Conservation (phyloP, 2,888 invertebrate genomes). For the Pachliopta kotzebuea region DNA sequence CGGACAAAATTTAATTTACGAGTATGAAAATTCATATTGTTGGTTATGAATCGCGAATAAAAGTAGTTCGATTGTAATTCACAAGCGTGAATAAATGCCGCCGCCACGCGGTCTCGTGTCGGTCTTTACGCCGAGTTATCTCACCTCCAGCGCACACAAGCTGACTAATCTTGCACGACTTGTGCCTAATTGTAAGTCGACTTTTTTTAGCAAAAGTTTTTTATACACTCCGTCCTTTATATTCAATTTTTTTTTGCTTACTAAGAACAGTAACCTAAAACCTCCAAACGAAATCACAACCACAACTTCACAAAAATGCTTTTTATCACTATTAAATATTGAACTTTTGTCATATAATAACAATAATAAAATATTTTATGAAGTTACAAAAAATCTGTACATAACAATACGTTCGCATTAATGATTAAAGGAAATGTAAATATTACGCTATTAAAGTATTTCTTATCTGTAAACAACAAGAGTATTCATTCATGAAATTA, state of each 20-base stretch:
- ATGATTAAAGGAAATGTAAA: not conserved
- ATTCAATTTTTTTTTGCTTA: not conserved
- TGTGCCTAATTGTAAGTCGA: constrained; percentile 7
- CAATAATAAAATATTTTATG: no score
- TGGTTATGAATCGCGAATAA: constrained; percentile 16
- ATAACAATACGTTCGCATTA: constrained; percentile 4
- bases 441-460: constrained; percentile 1
- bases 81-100: constrained; percentile 39
- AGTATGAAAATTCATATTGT: constrained; percentile 4
- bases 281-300: not conserved
- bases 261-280: not conserved
- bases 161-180: constrained; percentile 21
- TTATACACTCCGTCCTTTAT: constrained; percentile 5
- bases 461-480: constrained; percentile 7
- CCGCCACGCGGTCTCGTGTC: constrained; percentile 61
- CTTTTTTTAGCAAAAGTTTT: constrained; percentile 19
- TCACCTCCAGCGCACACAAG: constrained; percentile 33
- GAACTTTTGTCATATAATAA: no score
- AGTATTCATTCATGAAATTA: constrained; percentile 9
- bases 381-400: not conserved
- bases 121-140: constrained; percentile 39
- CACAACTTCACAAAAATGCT: no score
- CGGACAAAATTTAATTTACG: not conserved
- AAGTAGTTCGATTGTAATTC: constrained; percentile 33
- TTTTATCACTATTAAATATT: no score